Percentiles rank a stretch among this genome's conserved stretches.
phyloP scores from a whole-genome alignment of 2,888 invertebrate species.

The Athalia rosae region DNA sequence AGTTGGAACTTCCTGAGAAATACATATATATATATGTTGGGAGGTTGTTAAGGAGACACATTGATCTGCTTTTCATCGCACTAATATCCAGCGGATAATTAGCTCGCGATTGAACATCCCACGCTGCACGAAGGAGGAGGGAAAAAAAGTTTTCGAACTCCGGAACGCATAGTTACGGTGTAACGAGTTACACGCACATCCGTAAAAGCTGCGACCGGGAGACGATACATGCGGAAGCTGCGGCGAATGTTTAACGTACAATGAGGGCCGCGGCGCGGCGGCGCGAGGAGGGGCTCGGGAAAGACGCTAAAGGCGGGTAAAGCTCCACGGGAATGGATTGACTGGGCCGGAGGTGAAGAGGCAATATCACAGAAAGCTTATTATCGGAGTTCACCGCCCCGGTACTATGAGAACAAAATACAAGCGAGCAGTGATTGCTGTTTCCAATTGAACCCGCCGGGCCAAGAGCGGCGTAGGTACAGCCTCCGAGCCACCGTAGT shows the following conservation, averaged over 20 bases:
- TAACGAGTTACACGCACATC: neutral
- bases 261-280: neutral
- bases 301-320: neutral
- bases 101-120: neutral
- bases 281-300: neutral
- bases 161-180: too few relatives aligned
- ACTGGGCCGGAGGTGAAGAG: constrained; percentile 65
- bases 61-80: neutral
- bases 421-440: constrained; percentile 74
- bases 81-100: neutral
- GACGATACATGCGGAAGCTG: too few relatives aligned
- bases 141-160: too few relatives aligned
- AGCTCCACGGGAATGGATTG: constrained; percentile 9
- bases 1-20: neutral
- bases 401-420: constrained; percentile 72
- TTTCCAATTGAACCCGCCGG: constrained; percentile 72
- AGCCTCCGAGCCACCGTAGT: constrained; percentile 66
- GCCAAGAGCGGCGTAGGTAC: constrained; percentile 50
- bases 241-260: too few relatives aligned
- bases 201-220: neutral
- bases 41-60: constrained; percentile 9
- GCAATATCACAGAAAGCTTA: constrained; percentile 74
- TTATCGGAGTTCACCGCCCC: constrained; percentile 72
- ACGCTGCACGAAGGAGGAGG: neutral
- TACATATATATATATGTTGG: constrained; percentile 5